A percentile compares a stretch with the other conserved stretches of the same genome.
phyloP scores from a whole-genome alignment of 2,888 invertebrate genomes.

The Aphidius colemani region DNA sequence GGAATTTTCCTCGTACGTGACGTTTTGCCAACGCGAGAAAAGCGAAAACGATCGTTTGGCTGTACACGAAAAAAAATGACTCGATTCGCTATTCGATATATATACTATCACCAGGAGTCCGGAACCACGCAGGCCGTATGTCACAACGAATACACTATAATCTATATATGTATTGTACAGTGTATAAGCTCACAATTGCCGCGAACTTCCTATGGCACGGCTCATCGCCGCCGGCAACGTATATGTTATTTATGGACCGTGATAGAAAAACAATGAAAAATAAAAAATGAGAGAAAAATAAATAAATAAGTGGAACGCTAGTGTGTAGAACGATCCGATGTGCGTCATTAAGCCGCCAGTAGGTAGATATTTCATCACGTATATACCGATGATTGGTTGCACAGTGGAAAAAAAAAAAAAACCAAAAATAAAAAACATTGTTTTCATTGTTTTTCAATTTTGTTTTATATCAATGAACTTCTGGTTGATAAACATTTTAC shows the following conservation, averaged over 20 bases:
- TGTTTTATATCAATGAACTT: too few relatives aligned
- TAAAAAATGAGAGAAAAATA: slow-evolving; percentile 16
- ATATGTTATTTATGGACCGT: slow-evolving; percentile 23
- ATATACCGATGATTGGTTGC: slow-evolving; percentile 1
- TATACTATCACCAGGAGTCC: background rate
- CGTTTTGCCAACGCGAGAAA: slow-evolving; percentile 37
- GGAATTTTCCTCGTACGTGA: slow-evolving; percentile 39
- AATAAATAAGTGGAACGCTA: slow-evolving; percentile 6
- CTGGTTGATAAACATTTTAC: too few relatives aligned
- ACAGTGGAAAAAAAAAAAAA: slow-evolving; percentile 7
- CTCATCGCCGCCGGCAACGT: slow-evolving; percentile 20
- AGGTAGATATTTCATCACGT: slow-evolving; percentile 11
- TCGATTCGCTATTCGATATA: background rate
- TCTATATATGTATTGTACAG: slow-evolving; percentile 12
- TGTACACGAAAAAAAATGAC: slow-evolving; percentile 15
- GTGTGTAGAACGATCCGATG: slow-evolving; percentile 11
- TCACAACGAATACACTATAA: slow-evolving; percentile 8
- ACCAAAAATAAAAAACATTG: background rate
- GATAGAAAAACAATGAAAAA: slow-evolving; percentile 17
- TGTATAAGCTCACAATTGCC: too few relatives aligned
- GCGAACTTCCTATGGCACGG: slow-evolving; percentile 1
- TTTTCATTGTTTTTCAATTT: too few relatives aligned
- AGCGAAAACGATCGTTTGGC: slow-evolving; percentile 26
- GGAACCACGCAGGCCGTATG: slow-evolving; percentile 21
- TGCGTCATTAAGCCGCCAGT: slow-evolving; percentile 17